Evolutionary conservation across 2,888 invertebrate species (phyloP).

Genomic region (Ectemnius cavifrons): DNA sequence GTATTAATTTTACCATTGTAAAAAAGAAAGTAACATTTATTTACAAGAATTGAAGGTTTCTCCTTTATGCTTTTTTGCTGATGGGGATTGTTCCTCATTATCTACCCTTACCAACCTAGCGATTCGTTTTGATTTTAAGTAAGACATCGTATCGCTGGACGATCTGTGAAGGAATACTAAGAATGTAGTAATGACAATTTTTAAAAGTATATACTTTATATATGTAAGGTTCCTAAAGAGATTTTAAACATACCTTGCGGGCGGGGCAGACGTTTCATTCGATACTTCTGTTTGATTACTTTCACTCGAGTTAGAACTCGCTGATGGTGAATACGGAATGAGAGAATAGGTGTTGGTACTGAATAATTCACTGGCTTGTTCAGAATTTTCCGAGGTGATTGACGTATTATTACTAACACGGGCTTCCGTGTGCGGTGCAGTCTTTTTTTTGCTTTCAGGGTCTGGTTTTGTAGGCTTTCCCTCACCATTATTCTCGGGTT

Average conservation of each 20-base stretch:
- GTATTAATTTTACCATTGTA: slow-evolving; percentile 56
- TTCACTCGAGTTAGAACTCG: slow-evolving; percentile 56
- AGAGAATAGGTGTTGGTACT: slow-evolving; percentile 61
- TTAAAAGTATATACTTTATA: too few relatives aligned
- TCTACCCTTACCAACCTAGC: slow-evolving; percentile 70
- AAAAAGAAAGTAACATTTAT: slow-evolving; percentile 72
- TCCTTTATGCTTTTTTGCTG: slow-evolving; percentile 73
- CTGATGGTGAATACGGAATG: slow-evolving; percentile 56
- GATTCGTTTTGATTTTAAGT: slow-evolving; percentile 72
- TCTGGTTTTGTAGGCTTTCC: slow-evolving; percentile 56
- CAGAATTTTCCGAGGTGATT: slow-evolving; percentile 43
- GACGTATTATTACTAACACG: slow-evolving; percentile 47
- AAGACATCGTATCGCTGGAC: slow-evolving; percentile 68
- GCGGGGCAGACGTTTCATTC: slow-evolving; percentile 56
- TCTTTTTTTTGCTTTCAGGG: slow-evolving; percentile 54
- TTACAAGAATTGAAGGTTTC: slow-evolving; percentile 75
- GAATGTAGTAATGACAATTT: too few relatives aligned
- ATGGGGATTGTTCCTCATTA: slow-evolving; percentile 63
- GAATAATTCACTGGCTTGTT: slow-evolving; percentile 43
- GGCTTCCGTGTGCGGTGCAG: slow-evolving; percentile 37
- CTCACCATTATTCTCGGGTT: slow-evolving; percentile 63
- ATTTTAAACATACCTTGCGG: slow-evolving; percentile 54
- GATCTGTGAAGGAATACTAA: slow-evolving; percentile 56
- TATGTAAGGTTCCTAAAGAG: not conserved
- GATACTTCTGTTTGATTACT: slow-evolving; percentile 59